Conservation (phyloP, 2,888 invertebrate species). For the Halictus quadricinctus region DNA sequence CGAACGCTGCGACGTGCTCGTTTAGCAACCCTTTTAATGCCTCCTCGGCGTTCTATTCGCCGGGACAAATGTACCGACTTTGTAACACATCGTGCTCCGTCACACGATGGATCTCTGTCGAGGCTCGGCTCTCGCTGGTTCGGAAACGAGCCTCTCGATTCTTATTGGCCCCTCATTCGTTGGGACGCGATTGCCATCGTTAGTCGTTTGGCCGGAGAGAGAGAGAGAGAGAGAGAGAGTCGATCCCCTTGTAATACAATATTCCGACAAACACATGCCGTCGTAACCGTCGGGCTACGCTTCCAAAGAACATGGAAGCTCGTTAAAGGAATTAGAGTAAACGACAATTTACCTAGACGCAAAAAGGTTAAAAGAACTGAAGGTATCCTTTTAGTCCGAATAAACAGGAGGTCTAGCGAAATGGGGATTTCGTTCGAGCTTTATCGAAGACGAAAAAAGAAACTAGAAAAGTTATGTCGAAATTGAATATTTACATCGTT, state of each 20-base stretch:
- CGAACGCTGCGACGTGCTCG: constrained; percentile 33
- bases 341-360: too few species aligned
- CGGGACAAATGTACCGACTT: constrained; percentile 6
- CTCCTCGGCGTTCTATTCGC: constrained; percentile 7
- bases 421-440: not conserved
- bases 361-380: not conserved
- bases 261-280: not conserved
- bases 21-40: constrained; percentile 39
- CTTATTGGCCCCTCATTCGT: not conserved
- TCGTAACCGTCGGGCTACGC: not conserved
- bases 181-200: not conserved
- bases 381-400: not conserved
- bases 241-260: not conserved
- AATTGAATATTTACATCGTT: not conserved
- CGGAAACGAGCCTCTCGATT: not conserved
- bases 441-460: not conserved
- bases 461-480: not conserved
- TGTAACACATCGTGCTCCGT: constrained; percentile 37
- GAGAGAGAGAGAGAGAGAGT: not conserved
- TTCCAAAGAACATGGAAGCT: not conserved
- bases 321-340: not conserved
- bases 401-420: not conserved
- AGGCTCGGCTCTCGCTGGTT: not conserved
- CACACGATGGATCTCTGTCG: constrained; percentile 17
- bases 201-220: not conserved